These are phyloP conservation scores for Thysanoteuthis rhombus DNA, from an alignment of 2,888 invertebrate species.

Conservation along the genomic window DNA sequence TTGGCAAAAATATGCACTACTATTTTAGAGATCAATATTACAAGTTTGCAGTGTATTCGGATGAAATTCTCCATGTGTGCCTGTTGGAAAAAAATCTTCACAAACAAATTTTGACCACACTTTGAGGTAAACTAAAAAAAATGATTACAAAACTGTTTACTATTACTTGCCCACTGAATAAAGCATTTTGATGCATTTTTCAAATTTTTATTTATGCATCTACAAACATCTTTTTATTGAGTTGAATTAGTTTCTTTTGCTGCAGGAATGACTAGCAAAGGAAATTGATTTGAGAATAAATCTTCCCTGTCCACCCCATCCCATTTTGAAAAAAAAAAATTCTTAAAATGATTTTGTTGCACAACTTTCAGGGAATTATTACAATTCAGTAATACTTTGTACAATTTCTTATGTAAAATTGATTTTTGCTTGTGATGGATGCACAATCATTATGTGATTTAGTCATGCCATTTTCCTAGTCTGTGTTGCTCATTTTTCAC, in stretches of 20 bases:
- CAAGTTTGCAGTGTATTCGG: neutral
- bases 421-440: neutral
- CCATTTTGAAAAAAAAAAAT: no score
- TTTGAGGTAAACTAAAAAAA: neutral
- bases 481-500: no score
- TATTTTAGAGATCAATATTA: neutral
- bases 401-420: neutral
- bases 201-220: neutral
- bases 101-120: neutral
- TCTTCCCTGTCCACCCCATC: no score
- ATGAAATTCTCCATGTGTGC: constrained; percentile 12
- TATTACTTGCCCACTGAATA: neutral
- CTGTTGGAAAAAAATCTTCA: neutral
- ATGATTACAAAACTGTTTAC: neutral
- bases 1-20: neutral
- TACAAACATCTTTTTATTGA: neutral
- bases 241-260: neutral
- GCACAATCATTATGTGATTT: no score
- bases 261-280: neutral
- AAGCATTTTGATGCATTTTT: neutral
- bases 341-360: neutral
- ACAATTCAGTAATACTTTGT: neutral
- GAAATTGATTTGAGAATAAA: neutral
- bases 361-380: neutral
- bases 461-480: no score